phyloP scores from a whole-genome alignment of 1,140 invertebrate genomes.

The Camponotus floridanus region DNA sequence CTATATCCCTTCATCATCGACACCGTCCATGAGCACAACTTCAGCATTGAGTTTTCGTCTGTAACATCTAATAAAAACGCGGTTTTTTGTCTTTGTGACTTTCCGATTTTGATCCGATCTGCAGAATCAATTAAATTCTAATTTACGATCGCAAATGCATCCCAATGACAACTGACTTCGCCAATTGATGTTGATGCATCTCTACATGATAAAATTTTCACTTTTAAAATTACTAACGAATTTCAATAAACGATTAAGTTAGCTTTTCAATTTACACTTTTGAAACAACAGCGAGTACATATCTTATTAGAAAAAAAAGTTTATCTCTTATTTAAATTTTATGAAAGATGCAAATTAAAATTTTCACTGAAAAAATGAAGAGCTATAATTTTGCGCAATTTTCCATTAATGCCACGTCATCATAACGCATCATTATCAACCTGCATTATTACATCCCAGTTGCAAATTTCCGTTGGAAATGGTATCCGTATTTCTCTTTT shows the following conservation, averaged over 20 bases:
- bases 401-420: not conserved
- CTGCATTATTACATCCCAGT: constrained; percentile 4
- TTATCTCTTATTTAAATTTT: not conserved
- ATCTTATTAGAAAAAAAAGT: not conserved
- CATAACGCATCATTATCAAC: not conserved
- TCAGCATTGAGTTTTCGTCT: constrained; percentile 35
- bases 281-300: not conserved
- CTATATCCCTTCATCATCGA: constrained; percentile 58
- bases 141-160: constrained; percentile 20
- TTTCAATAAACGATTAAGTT: not conserved
- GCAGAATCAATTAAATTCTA: constrained; percentile 51
- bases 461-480: constrained; percentile 17
- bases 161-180: constrained; percentile 18
- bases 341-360: not conserved
- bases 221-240: not conserved
- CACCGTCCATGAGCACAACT: constrained; percentile 27
- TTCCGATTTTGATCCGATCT: constrained; percentile 30
- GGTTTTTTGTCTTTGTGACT: too few species aligned
- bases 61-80: not conserved
- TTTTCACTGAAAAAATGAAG: not conserved
- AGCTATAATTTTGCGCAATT: not conserved
- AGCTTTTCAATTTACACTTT: not conserved
- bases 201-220: not conserved
- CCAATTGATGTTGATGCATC: constrained; percentile 33
- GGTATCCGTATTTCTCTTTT: not conserved